Base-by-base conservation (phyloP, 1,140 invertebrate species). In the Bacillus rossius region DNA sequence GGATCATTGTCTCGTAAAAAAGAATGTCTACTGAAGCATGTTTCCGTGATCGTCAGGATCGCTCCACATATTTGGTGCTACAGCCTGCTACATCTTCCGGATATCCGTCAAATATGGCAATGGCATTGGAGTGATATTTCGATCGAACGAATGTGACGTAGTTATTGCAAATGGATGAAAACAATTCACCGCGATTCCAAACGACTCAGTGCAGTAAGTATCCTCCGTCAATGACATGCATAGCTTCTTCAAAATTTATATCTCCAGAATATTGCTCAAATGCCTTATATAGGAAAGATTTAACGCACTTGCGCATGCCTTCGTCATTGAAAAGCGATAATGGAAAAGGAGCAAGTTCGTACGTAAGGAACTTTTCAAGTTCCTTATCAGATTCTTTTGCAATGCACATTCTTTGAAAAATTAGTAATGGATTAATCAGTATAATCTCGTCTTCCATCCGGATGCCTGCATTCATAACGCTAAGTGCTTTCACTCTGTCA, bases 341-440 rank as follows among this genome's bases (percentile, higher is more conserved):
- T n/a, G n/a, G n/a, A n/a, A n/a, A n/a, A n/a, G n/a, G n/a, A n/a
- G n/a, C n/a, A n/a, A n/a, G n/a, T n/a, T n/a, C n/a, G n/a, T n/a
- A n/a, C n/a, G n/a, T n/a, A n/a, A n/a, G n/a, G n/a, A n/a, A n/a
- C n/a, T n/a, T n/a, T n/a, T n/a, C n/a, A n/a, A n/a, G n/a, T n/a
- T n/a, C n/a, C n/a, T 53, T 67, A 69, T 54, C 68, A 69, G 64
- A 69, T 68, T 49, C 66, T 59, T 57, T 68, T 64, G 52, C 69
- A 69, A 4, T 41, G 56, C 23, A 64, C 61, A 47, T 60, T 65
- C 25, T 63, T 65, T 26, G 64, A 17, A 3, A 49, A n/a, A 59
- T 47, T 2, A 40, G 22, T 2, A 8, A 1, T 8, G 61, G 40
- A 40, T 23, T 55, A 19, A 2, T 25, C 8, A 34, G 55, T 55